Conservation (phyloP, 2,797 vertebrate genomes). For the Pseudochaenichthys georgianus region DNA sequence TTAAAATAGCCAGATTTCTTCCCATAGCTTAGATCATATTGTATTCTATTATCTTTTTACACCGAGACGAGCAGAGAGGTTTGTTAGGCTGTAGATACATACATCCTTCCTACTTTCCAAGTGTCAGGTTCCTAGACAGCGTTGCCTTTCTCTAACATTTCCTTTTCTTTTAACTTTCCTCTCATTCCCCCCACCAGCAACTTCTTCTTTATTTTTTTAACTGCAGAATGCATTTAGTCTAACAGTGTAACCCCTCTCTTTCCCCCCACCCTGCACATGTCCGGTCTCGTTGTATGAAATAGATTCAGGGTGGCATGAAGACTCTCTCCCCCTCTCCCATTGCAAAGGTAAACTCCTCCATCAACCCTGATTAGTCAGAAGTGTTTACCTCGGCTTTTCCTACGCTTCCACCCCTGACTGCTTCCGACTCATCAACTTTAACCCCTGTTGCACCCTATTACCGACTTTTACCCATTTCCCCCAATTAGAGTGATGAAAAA, state of each 20-base stretch:
- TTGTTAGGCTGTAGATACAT: constrained; percentile 13
- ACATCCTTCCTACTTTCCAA: constrained; percentile 4
- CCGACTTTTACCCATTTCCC: constrained; percentile 18
- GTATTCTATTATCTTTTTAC: constrained; percentile 27
- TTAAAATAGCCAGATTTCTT: constrained; percentile 33
- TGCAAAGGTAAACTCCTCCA: constrained; percentile 70
- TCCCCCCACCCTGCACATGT: not conserved
- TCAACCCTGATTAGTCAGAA: constrained; percentile 73
- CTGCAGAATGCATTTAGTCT: constrained; percentile 12
- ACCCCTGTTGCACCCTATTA: constrained; percentile 56
- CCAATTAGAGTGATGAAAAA: constrained; percentile 59
- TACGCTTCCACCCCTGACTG: constrained; percentile 48
- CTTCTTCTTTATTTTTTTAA: constrained; percentile 10
- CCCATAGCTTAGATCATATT: constrained; percentile 32
- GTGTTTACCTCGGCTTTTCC: constrained; percentile 64
- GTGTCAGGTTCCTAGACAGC: constrained; percentile 8
- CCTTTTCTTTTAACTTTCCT: constrained; percentile 4
- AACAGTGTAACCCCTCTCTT: not conserved
- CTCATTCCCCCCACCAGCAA: constrained; percentile 1
- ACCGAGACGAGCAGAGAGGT: constrained; percentile 9
- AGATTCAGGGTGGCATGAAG: constrained; percentile 45
- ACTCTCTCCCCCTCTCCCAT: constrained; percentile 24
- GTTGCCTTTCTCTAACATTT: constrained; percentile 1
- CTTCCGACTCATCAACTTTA: constrained; percentile 58
- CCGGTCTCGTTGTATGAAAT: constrained; percentile 29